Percentiles rank a stretch among this genome's conserved stretches.
These are phyloP conservation scores for Hybognathus amarus DNA, from an alignment of 2,797 vertebrate genomes.

Conservation along the genomic window DNA sequence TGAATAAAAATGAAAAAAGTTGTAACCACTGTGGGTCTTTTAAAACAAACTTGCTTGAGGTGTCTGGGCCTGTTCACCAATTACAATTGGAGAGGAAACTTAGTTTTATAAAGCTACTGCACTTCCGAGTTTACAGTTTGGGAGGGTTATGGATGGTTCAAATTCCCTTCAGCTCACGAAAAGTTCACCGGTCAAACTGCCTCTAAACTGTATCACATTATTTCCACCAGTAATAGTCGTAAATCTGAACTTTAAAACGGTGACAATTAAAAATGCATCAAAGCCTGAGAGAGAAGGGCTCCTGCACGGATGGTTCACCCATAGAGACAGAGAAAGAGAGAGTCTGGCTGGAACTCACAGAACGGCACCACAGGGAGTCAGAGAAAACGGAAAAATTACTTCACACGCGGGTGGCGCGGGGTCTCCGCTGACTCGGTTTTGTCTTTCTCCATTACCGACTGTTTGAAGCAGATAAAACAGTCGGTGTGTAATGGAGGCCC, in stretches of 20 bases:
- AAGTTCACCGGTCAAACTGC: conserved; percentile 52
- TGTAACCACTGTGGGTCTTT: background rate
- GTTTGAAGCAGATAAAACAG: conserved; percentile 57
- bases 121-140: conserved; percentile 80
- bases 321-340: conserved; percentile 21
- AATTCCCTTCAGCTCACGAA: conserved; percentile 74
- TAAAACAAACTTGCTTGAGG: background rate
- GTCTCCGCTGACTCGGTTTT: conserved; percentile 34
- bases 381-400: conserved; percentile 5
- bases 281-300: conserved; percentile 38
- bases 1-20: background rate
- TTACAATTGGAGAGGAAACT: conserved; percentile 79
- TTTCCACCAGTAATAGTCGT: conserved; percentile 51
- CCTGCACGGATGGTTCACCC: background rate
- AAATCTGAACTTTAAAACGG: conserved; percentile 63
- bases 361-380: background rate
- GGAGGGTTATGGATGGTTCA: conserved; percentile 77
- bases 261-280: conserved; percentile 64
- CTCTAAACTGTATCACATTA: conserved; percentile 56
- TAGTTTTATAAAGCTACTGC: conserved; percentile 76
- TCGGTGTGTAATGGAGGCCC: conserved; percentile 37
- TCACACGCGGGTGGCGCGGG: background rate
- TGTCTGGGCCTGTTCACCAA: conserved; percentile 53
- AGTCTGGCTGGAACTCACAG: conserved; percentile 12
- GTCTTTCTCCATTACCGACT: conserved; percentile 48